Base-by-base conservation (phyloP, 2,113 vertebrate species). In the Alaudala cheleensis region DNA sequence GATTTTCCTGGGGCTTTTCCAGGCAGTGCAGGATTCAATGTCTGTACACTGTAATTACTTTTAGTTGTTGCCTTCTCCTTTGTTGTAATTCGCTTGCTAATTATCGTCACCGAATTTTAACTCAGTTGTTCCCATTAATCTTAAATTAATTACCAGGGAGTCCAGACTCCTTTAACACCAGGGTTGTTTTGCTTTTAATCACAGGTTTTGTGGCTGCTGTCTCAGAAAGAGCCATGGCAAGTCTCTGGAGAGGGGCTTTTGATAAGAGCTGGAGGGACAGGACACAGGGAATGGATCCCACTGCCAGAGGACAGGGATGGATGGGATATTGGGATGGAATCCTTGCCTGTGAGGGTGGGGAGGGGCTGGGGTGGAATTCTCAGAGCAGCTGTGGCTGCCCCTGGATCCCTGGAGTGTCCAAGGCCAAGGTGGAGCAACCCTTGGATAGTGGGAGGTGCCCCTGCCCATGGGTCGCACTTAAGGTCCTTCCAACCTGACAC, bases 81-180 rank as follows among this genome's bases (percentile, higher is more conserved):
- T 73, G 45, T 86, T 96, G 77, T 80, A 95, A 96, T 96, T 97
- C 65, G 47, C 95, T 94, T 61, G 88, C 94, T 97, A 81, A 96
- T 97, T 96, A 93, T 89, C 66, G 33, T 57, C 53, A 88, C 78
- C 25, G 58, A 70, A 90, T 91, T 94, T 97, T 94, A 95, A 95
- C 93, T 94, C 82, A 40, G 69, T 84, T 76, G 90, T 83, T 81
- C 78, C 58, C 80, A 90, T 97, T 95, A 81, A 92, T 97, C 96
- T 96, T 90, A 64, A 96, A 88, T 96, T 95, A 97, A 97, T 97
- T 96, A 95, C 87, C 94, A 88, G 93, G 92, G 94, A 88, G 79
- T 51, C 88, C 92, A 34, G 42, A 37, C 76, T 95, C 72, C 82
- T 96, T 92, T 96, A 96, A 90, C 88, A 76, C 79, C 69, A 53